Base-by-base conservation (phyloP, 1,140 invertebrate genomes). In the Megathymus violae region DNA sequence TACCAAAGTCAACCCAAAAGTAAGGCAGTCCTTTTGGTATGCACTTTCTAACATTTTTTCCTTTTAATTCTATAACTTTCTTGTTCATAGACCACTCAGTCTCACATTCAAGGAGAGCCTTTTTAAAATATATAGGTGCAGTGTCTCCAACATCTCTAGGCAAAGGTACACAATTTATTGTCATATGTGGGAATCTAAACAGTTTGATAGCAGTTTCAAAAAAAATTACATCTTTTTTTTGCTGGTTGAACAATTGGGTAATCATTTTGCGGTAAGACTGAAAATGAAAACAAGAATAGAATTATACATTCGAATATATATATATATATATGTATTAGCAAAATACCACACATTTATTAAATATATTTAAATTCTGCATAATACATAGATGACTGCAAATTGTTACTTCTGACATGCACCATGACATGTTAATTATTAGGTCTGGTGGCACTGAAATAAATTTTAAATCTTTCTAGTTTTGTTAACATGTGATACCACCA, bases 111-210 rank as follows among this genome's bases (percentile, higher is more conserved):
- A 97, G 91, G 44, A 99, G 94, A 0, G 98, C 98, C 95, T 99
- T 99, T 94, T 98, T 99, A 80, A 99, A 99, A 92, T 99, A 99
- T 66, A 99, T 98, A 0, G 97, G 97, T 7, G 97, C 97, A 79
- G 96, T 90, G 65, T 97, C 95, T 16, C 96, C 96, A 25, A 94
- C 92, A 85, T 98, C 96, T 77, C 93, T 94, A 3, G 96, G 94
- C 69, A 99, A 74, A 0, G 98, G 97, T 14, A 99, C 92, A 92
- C 98, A 99, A 72, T 99, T 95, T 13, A 99, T 92, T 41, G 93
- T 92, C 93, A 98, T 95, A 84, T 99, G 98, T 4, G 97, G 96
- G 74, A 94, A 94, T 75, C 93, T 92, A 61, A 95, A 93, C 13
- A 97, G 91, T 78, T 93, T 93, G 67, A 94, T 94, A 15, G 95